phyloP scores from a whole-genome alignment of 2,888 invertebrate genomes.

The Chesias legatella region DNA sequence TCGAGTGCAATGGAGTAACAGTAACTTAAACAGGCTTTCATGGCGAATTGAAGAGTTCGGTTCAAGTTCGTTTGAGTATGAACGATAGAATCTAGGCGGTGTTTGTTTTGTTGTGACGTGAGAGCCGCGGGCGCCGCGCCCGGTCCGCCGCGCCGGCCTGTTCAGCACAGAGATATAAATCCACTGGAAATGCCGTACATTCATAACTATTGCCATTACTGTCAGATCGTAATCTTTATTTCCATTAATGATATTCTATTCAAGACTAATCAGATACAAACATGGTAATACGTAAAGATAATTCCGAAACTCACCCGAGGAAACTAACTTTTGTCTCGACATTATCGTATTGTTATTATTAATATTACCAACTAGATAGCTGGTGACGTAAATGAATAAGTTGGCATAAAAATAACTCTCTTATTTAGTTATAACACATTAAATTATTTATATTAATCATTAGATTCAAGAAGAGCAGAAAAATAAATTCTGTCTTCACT shows the following conservation, averaged over 20 bases:
- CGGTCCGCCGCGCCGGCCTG: too few species aligned
- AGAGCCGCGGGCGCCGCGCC: constrained; percentile 60
- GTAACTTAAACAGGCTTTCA: constrained; percentile 36
- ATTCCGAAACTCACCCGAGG: too few species aligned
- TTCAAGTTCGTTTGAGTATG: constrained; percentile 52
- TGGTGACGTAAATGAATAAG: too few species aligned
- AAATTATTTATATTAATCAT: too few species aligned
- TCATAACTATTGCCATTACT: constrained; percentile 19
- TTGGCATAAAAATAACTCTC: too few species aligned
- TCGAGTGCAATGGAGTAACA: constrained; percentile 22
- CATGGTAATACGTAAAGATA: neutral
- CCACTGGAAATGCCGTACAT: constrained; percentile 27
- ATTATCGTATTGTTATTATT: too few species aligned
- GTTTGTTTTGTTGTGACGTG: constrained; percentile 67
- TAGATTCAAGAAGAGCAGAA: too few species aligned
- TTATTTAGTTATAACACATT: too few species aligned
- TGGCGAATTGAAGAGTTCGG: constrained; percentile 49
- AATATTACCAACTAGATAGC: too few species aligned
- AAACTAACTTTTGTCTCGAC: too few species aligned
- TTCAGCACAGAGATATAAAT: constrained; percentile 24
- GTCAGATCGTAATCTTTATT: constrained; percentile 11
- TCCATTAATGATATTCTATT: constrained; percentile 4
- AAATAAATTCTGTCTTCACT: too few species aligned
- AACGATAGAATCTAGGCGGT: constrained; percentile 48
- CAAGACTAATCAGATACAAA: constrained; percentile 3